Base-by-base conservation (phyloP, 2,797 vertebrate species). In the Peromyscus nudipes region DNA sequence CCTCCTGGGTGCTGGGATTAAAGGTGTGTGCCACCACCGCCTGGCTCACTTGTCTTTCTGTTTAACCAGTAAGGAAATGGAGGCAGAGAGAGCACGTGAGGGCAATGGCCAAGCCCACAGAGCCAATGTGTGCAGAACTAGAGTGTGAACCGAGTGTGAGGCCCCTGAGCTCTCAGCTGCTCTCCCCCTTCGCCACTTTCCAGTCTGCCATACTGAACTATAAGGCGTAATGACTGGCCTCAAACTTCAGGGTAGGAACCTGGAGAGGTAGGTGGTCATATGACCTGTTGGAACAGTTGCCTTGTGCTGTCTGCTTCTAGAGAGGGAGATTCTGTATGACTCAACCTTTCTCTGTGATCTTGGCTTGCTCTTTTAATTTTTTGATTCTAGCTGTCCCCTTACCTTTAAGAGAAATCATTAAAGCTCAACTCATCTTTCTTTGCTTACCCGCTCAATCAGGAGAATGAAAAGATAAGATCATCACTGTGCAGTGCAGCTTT, bases 341-440 rank as follows among this genome's bases (percentile, higher is more conserved):
- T 23, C 62, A 60, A 67, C 29, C 43, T 57, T 96, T 84, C 34
- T 89, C 34, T 67, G 14, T 82, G 91, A 86, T 55, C 31, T 75
- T 81, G 40, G 6, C 67, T 91, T 88, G 34, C 0, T 25, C 84
- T 37, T 67, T 97, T 84, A 31, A 91, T 93, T 86, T 86, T 49
- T 49, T 11, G 46, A 67, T 46, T 75, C 71, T 65, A 37, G 60
- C 29, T 88, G 12, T 88, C 71, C 11, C 25, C 25, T 37, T 76
- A 75, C 46, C 60, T 95, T 89, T 77, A 19, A 85, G 73, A 92
- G 67, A 27, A 25, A 6, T 85, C 57, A 65, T 65, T n/a, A 60
- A 67, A 85, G 60, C 92, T 92, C 40, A 37, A 76, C n/a, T 85
- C 7, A 43, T 21, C 19, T 60, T 31, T 29, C 34, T 92, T 57